Evolutionary conservation across 1,140 invertebrate species (phyloP).

Genomic region (Atopsyche davidsoni): DNA sequence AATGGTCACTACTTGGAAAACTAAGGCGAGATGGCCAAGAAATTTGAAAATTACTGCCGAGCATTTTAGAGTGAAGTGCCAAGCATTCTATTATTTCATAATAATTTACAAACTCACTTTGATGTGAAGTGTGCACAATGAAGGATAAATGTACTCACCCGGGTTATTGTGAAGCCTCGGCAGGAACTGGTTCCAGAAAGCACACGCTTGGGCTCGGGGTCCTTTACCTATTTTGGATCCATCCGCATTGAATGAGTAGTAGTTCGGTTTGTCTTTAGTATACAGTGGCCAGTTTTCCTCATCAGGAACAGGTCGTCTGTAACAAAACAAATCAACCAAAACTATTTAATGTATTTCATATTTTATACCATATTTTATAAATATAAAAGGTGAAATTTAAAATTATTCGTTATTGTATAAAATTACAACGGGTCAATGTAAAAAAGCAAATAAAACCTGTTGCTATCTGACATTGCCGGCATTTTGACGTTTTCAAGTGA

Average conservation of each 20-base stretch:
- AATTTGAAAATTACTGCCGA: no score
- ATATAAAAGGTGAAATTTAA: not conserved
- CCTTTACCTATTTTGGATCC: constrained; percentile 63
- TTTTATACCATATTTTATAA: not conserved
- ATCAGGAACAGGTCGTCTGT: constrained; percentile 73
- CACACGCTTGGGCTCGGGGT: constrained; percentile 78
- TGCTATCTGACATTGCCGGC: no score
- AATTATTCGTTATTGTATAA: no score
- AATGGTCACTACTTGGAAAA: no score
- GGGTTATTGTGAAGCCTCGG: constrained; percentile 72
- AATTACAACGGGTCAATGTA: no score
- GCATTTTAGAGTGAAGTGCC: no score
- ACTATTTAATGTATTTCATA: not conserved
- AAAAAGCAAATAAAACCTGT: no score
- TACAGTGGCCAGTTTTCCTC: constrained; percentile 86
- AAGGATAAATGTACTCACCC: constrained; percentile 47
- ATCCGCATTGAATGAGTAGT: constrained; percentile 83
- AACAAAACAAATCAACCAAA: no score
- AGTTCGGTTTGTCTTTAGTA: constrained; percentile 74
- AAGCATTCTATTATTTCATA: no score
- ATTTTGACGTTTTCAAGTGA: no score
- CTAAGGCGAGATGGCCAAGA: no score
- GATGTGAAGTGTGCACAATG: constrained; percentile 49
- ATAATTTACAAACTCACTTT: no score
- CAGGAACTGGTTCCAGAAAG: constrained; percentile 93